Evolutionary conservation across 1,140 invertebrate species (phyloP), one percentile per base, ranked within the genome.

Genomic region (Solenopsis fugax): DNA sequence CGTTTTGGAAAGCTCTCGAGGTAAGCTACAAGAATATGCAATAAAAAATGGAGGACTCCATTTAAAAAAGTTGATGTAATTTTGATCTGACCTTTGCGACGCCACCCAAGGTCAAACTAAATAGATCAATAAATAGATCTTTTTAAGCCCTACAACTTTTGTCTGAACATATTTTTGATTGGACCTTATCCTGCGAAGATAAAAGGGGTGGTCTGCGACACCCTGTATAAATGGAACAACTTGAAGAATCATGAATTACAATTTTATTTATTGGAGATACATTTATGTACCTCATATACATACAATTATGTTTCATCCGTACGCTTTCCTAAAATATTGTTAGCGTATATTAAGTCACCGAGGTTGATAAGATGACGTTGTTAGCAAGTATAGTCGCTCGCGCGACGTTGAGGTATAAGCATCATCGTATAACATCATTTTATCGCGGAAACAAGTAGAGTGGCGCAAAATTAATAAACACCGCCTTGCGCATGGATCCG

Each of bases 401-500:
- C 52, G 67, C 48, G 64, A 50, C 67, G 78, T 56, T 72, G 80
- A 82, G 16, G 54, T 41, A 58, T 48, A 84, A 75, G 80, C 80
- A 41, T 75, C 54, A 84, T 84, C 56, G 54, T 75, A 50, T 60
- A 84, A 84, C 80, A 84, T 84, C 80, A 75, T 84, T 84, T 84
- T 75, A 84, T 50, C 69, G 54, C 54, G 67, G 37, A 24, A 34
- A 54, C 52, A 80, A 75, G 80, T 73, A 84, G 65, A 69, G 69
- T 56, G 69, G 67, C 65, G 80, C 80, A 75, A 84, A 84, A 84
- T 84, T 84, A 84, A 84, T 84, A 84, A 84, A 84, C 80, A 84
- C 69, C 54, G 67, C 69, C 54, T 60, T 41, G 54, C 54, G 54
- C 54, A 24, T 16, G 37, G 80, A 67, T 67, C 29, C 54, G 69